Conservation (phyloP, 2,888 invertebrate species). For the Eilema caniola region DNA sequence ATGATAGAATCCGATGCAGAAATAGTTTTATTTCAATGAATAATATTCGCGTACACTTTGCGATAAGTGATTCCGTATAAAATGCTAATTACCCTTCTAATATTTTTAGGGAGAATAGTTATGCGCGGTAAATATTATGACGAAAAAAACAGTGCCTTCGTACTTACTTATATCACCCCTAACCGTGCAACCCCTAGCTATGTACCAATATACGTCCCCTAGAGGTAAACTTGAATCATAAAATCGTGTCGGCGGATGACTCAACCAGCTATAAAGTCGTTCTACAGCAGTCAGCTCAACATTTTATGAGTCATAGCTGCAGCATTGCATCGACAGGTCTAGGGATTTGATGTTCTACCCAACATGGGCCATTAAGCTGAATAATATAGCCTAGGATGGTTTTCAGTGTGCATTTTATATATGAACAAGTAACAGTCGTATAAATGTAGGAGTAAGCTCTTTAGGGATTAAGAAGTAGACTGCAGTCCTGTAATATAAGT, state of each 20-base stretch:
- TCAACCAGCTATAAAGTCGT: slow-evolving; percentile 27
- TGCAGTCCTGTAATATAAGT: no score
- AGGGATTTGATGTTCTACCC: neutral
- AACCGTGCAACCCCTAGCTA: neutral
- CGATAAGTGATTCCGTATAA: neutral
- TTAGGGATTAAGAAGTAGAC: no score
- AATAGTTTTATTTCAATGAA: no score
- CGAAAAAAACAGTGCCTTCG: no score
- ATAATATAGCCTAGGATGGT: neutral
- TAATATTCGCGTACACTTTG: neutral
- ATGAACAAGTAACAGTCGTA: no score
- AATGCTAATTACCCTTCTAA: neutral
- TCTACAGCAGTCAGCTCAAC: slow-evolving; percentile 19
- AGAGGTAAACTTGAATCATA: slow-evolving; percentile 37
- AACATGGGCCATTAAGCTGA: slow-evolving; percentile 16
- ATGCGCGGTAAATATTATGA: no score
- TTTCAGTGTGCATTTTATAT: slow-evolving; percentile 13
- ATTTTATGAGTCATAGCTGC: slow-evolving; percentile 25
- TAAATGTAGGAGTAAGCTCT: no score
- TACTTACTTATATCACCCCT: neutral
- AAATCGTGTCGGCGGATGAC: slow-evolving; percentile 35
- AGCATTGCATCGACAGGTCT: slow-evolving; percentile 9
- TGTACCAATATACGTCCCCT: slow-evolving; percentile 6
- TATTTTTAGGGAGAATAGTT: no score
- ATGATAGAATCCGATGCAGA: no score